phyloP scores from a whole-genome alignment of 2,797 vertebrate genomes.

The Platyrinchus mystaceus region DNA sequence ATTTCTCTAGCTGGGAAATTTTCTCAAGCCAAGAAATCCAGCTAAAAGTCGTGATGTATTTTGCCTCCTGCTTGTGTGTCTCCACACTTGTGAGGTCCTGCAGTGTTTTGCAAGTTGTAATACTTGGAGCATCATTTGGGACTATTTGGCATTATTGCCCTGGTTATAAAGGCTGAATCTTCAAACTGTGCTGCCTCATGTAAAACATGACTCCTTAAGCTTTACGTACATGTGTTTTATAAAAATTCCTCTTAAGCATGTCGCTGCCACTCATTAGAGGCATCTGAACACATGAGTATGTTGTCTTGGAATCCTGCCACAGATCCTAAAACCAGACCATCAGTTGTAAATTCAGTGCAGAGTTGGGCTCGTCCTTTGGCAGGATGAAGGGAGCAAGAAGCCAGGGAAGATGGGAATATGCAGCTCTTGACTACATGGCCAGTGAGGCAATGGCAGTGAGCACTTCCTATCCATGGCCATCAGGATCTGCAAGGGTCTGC shows the following conservation, averaged over 20 bases:
- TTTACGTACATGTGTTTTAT: not conserved
- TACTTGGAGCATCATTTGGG: not conserved
- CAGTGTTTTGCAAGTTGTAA: not conserved
- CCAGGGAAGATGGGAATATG: not conserved
- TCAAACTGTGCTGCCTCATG: not conserved
- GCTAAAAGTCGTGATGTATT: not conserved
- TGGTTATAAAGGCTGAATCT: not conserved
- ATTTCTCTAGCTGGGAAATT: slow-evolving; percentile 3
- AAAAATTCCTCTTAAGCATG: not conserved
- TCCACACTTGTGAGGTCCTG: slow-evolving; percentile 2
- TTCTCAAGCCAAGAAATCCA: slow-evolving; percentile 9
- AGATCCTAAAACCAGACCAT: not conserved
- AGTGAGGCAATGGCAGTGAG: not conserved
- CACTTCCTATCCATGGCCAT: rapidly evolving
- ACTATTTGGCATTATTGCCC: not conserved
- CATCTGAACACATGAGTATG: not conserved
- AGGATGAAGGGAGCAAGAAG: not conserved
- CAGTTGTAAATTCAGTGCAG: not conserved
- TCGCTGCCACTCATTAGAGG: not conserved
- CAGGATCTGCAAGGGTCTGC: not conserved
- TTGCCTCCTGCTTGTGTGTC: not conserved
- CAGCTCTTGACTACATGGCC: rapidly evolving
- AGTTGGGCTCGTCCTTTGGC: not conserved
- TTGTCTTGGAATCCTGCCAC: not conserved
- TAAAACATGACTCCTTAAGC: not conserved